Base-by-base conservation (phyloP, 2,888 invertebrate genomes). In the Hydraecia micacea region DNA sequence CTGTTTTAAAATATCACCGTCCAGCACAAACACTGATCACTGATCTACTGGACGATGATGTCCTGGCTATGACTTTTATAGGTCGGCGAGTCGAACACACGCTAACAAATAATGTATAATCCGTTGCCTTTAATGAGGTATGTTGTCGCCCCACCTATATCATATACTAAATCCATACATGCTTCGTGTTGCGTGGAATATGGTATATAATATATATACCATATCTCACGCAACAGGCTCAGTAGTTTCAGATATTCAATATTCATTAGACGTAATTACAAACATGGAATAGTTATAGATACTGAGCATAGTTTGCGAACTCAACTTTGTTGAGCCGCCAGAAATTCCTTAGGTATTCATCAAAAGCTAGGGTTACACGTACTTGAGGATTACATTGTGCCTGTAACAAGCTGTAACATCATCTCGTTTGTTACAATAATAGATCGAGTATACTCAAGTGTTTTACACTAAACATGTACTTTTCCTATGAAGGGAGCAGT, bases 21-120 rank as follows among this genome's bases (percentile, higher is more conserved):
- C 91, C 91, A 88, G 86, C 93, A 93, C 94, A 91, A 92, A 91
- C 93, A 93, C 93, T 91, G 93, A 92, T 91, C 90, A 91, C 91
- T 90, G 90, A 89, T 93, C 89, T 93, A 95, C 94, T 95, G 95
- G 85, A 89, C 89, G 86, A 71, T 84, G 79, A 89, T 90, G 90
- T 95, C 94, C 95, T 93, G 92, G 80, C 91, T 86, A 89, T 90
- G 92, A 92, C 95, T 96, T 96, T 94, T 96, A 96, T 96, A 96
- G 96, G 95, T 95, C 95, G 95, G 66, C 89, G 84, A 84, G 93
- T 70, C 90, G 83, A 86, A 87, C 87, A 90, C 91, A 86, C 87
- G 83, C 87, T 81, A 82, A 84, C 85, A 84, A 63, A 83, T 81
- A 68, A 80, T 79, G 77, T 75, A 82, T 83, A 72, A 88, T 83